These are phyloP conservation scores for Cavia porcellus DNA, from an alignment of 2,113 vertebrate species.

Conservation along the genomic window DNA sequence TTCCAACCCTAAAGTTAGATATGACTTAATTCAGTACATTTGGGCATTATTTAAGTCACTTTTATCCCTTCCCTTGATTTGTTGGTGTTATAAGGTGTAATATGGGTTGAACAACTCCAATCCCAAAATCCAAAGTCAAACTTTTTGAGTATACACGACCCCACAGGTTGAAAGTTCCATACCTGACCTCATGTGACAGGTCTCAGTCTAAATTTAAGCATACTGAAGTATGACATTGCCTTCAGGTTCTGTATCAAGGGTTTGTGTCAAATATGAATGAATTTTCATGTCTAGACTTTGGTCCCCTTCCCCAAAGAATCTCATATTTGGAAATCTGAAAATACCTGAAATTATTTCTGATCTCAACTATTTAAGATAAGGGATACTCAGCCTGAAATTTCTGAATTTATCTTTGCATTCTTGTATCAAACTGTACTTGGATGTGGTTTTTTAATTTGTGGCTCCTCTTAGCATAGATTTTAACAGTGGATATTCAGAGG, in stretches of 20 bases:
- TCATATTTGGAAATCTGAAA: neutral
- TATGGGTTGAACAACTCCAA: neutral
- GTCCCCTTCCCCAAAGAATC: neutral
- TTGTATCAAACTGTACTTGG: neutral
- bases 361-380: neutral
- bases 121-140: neutral
- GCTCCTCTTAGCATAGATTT: neutral
- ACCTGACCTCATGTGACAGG: neutral
- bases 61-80: neutral
- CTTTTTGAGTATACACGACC: neutral
- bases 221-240: neutral
- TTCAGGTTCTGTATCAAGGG: neutral
- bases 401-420: neutral
- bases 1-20: neutral
- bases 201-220: neutral
- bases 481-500: neutral
- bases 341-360: neutral
- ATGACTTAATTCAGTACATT: slow-evolving; percentile 16
- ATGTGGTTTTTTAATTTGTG: neutral
- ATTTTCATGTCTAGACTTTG: neutral
- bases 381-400: neutral
- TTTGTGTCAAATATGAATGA: neutral
- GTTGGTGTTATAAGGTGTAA: neutral
- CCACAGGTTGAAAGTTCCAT: neutral
- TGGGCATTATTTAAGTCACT: neutral